Evolutionary conservation across 2,113 vertebrate species (phyloP).

Genomic region (Ivindomyrus marchei): DNA sequence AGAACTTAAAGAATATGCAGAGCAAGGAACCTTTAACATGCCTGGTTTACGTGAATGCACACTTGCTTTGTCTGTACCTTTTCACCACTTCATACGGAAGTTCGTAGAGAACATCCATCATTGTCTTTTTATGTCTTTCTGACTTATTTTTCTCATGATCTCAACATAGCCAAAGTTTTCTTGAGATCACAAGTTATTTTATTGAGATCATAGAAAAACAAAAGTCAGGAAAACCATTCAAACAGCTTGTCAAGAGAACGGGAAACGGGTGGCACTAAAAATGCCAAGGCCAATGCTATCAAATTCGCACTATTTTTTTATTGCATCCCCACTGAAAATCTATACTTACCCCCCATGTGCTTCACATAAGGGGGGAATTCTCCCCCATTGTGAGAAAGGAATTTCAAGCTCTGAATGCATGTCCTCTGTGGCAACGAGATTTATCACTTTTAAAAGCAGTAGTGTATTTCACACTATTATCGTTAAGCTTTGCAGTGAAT

Average conservation of each 20-base stretch:
- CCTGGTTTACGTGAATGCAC: background rate
- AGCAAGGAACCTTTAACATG: background rate
- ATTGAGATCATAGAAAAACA: background rate
- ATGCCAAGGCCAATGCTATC: background rate
- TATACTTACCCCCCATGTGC: background rate
- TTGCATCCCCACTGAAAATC: background rate
- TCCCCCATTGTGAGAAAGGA: background rate
- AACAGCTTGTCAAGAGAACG: background rate
- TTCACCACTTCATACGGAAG: background rate
- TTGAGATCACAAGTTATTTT: background rate
- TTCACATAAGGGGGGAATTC: background rate
- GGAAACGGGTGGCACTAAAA: background rate
- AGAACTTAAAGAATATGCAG: background rate
- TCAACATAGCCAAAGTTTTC: background rate
- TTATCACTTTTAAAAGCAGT: background rate
- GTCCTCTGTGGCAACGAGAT: background rate
- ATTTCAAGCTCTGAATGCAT: background rate
- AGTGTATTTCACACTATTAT: background rate
- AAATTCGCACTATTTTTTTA: background rate
- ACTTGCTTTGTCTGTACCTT: background rate
- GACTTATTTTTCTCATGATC: background rate
- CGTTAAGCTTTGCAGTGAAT: background rate
- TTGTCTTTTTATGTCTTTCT: too few relatives aligned
- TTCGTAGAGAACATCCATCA: background rate
- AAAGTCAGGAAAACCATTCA: background rate